phyloP scores from a whole-genome alignment of 2,113 vertebrate genomes.

The Siniperca chuatsi region DNA sequence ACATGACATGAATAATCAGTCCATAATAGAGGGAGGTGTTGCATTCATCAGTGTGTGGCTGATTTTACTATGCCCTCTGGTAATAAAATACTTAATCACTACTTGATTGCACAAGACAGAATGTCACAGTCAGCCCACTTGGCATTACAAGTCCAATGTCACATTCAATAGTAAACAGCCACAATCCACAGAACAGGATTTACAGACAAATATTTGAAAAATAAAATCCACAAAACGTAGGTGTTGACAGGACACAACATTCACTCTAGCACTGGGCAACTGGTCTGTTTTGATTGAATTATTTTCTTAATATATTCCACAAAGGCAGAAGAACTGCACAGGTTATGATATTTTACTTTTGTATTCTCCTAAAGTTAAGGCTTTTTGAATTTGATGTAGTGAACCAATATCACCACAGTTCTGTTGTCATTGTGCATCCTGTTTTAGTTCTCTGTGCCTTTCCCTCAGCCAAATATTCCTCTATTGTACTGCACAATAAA shows the following conservation, averaged over 20 bases:
- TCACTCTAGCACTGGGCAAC: not conserved
- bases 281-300: not conserved
- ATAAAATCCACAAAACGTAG: conserved; percentile 40
- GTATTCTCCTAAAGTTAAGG: not conserved
- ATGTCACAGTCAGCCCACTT: conserved; percentile 37
- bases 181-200: conserved; percentile 39
- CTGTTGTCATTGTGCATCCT: conserved; percentile 5
- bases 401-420: not conserved
- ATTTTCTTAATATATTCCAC: conserved; percentile 22
- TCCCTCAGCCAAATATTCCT: not conserved
- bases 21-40: conserved; percentile 30
- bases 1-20: conserved; percentile 30
- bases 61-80: conserved; percentile 55
- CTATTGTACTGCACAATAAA: conserved; percentile 30
- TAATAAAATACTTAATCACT: conserved; percentile 69
- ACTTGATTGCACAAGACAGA: conserved; percentile 65
- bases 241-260: conserved; percentile 31
- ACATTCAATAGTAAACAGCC: conserved; percentile 57
- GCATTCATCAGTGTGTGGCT: conserved; percentile 42
- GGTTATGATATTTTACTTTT: not conserved
- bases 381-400: conserved; percentile 7
- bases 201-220: conserved; percentile 60
- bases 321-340: not conserved
- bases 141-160: conserved; percentile 64
- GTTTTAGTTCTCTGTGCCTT: conserved; percentile 15